Evolutionary conservation across 2,888 invertebrate species (phyloP), one percentile per base, ranked within the genome.

Genomic region (Morpho achilles): DNA sequence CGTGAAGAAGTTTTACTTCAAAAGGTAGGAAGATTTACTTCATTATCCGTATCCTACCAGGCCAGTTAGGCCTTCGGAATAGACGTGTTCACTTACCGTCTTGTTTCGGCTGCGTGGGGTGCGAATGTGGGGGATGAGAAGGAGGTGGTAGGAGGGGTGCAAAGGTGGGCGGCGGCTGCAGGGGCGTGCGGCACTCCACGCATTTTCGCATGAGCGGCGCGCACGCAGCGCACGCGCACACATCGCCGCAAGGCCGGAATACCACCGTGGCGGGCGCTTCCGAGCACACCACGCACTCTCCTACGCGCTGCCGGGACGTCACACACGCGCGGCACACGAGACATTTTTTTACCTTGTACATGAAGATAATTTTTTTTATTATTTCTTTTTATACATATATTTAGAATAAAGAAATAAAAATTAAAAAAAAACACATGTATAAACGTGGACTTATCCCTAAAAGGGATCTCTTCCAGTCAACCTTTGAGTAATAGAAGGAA

Each of bases 161-260:
- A 70, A 74, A 60, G 7, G 60, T 42, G 8, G 54, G 58, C 8
- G 61, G 58, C 43, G 64, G 67, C 64, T 67, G 71, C 67, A 98
- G 96, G 80, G 96, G 95, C 51, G 96, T 94, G 72, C 98, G 94
- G 85, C 99, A 99, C 82, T 97, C 95, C 10, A 99, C 97, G 90
- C 99, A 99, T 91, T 98, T 98, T 92, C 98, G 98, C 98, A 99
- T 98, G 72, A 98, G 93, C 66, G 95, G 94, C 63, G 98, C 96
- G 88, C 98, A 99, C 71, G 94, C 77, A 50, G 83, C 85, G 91
- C 97, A 97, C 22, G 96, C 97, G 89, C 96, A 96, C 94, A 98
- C 97, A 89, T 99, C 98, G 54, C 96, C 96, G 88, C 99, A 99
- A 39, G 98, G 98, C 69, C 96, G 96, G 92, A 98, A 98, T 79